Evolutionary conservation across 64 coral and sea anemone genomes (phyloP).

Genomic region (Astreopora myriophthalma): DNA sequence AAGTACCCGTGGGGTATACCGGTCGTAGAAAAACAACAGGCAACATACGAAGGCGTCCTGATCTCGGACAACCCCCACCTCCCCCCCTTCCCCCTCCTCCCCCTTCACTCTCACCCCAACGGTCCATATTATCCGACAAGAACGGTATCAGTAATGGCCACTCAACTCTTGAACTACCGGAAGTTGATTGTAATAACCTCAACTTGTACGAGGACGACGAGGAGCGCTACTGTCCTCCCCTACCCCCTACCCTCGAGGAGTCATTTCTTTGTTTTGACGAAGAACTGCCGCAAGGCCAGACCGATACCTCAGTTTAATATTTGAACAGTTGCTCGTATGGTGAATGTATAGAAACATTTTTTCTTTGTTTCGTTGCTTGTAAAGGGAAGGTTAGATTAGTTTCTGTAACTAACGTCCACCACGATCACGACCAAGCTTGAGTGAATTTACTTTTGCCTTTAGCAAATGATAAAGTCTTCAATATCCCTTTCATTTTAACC

Average conservation of each 20-base stretch:
- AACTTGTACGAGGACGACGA: neutral
- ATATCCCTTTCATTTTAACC: too few species aligned
- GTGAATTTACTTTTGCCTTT: too few species aligned
- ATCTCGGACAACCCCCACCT: neutral
- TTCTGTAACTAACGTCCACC: too few species aligned
- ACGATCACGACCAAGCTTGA: too few species aligned
- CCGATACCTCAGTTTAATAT: neutral
- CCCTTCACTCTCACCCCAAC: neutral
- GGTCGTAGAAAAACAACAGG: conserved; percentile 10
- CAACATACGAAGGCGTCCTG: neutral
- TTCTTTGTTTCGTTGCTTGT: too few species aligned
- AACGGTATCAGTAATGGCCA: neutral
- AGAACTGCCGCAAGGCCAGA: neutral
- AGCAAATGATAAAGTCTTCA: too few species aligned
- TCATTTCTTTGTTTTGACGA: neutral
- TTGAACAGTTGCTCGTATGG: too few species aligned
- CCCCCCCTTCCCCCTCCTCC: neutral
- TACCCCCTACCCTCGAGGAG: neutral
- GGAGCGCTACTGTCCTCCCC: neutral
- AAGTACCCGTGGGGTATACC: neutral
- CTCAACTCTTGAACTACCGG: neutral
- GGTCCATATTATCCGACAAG: neutral
- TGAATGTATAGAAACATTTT: too few species aligned
- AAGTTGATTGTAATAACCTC: neutral
- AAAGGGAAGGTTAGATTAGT: too few species aligned